These are phyloP conservation scores for Drosophila multiciliata DNA, from an alignment of 2,888 invertebrate species.

Conservation along the genomic window DNA sequence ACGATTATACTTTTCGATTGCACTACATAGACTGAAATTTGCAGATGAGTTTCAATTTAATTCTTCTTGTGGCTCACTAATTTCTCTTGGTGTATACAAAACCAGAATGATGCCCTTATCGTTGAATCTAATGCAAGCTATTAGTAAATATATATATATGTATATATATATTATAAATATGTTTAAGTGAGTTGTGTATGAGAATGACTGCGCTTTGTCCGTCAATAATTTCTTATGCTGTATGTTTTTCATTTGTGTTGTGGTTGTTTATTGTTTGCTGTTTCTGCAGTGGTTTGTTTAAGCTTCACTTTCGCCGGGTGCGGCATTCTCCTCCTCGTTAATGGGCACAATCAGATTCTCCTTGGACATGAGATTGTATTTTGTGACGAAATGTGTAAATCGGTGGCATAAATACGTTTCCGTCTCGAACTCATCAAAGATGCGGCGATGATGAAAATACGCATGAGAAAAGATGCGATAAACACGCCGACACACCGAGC, in stretches of 20 bases:
- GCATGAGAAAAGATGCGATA: slow-evolving; percentile 99
- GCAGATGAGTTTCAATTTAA: slow-evolving; percentile 21
- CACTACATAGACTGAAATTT: slow-evolving; percentile 61
- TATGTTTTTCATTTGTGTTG: slow-evolving; percentile 36
- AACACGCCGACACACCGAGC: slow-evolving; percentile 98
- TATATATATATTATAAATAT: slow-evolving; percentile 61
- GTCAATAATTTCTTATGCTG: slow-evolving; percentile 54
- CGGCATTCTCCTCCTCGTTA: slow-evolving; percentile 90
- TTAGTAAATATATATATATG: slow-evolving; percentile 60
- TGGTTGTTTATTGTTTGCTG: slow-evolving; percentile 29
- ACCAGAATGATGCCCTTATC: slow-evolving; percentile 35
- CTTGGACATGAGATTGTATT: slow-evolving; percentile 99
- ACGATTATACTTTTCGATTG: slow-evolving; percentile 40
- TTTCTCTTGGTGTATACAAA: slow-evolving; percentile 22
- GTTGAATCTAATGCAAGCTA: slow-evolving; percentile 69
- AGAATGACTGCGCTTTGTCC: slow-evolving; percentile 49
- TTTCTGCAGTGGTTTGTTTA: slow-evolving; percentile 69
- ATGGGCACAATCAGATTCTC: slow-evolving; percentile 99
- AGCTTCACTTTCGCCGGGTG: slow-evolving; percentile 86
- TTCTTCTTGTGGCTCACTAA: not conserved
- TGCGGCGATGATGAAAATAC: slow-evolving; percentile 97
- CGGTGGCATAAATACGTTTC: slow-evolving; percentile 97
- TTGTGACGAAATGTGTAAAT: slow-evolving; percentile 99
- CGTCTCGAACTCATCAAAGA: slow-evolving; percentile 99
- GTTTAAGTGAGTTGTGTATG: slow-evolving; percentile 59